Percentiles rank a stretch among this genome's conserved stretches.
Evolutionary conservation across 2,797 vertebrate genomes (phyloP).

Genomic region (Microctenopoma steveboyesi): DNA sequence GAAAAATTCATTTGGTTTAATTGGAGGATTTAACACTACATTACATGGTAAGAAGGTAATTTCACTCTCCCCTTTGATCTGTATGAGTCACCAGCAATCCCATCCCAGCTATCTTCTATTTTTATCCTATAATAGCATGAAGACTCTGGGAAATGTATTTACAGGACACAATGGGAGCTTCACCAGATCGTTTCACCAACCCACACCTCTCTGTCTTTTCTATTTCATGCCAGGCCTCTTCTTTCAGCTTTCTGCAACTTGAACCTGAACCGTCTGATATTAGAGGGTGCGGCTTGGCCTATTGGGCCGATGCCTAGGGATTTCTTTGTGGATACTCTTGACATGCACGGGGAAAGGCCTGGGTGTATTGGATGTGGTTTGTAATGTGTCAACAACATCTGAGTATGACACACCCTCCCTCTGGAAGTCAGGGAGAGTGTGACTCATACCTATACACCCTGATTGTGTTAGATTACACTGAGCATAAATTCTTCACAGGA

Average conservation of each 20-base stretch:
- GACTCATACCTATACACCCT: conserved; percentile 58
- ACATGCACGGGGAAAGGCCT: conserved; percentile 21
- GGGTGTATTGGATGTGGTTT: conserved; percentile 27
- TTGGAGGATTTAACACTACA: conserved; percentile 8
- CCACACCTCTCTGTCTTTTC: conserved; percentile 24
- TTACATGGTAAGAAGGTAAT: neutral
- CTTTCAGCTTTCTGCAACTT: conserved; percentile 25
- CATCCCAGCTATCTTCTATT: conserved; percentile 6
- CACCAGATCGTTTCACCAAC: conserved; percentile 22
- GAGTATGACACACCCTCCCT: conserved; percentile 47
- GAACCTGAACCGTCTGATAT: conserved; percentile 27
- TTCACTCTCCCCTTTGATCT: conserved; percentile 27
- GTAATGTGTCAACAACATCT: conserved; percentile 30
- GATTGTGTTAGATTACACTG: conserved; percentile 9
- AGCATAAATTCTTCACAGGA: conserved; percentile 5
- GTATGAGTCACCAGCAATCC: conserved; percentile 57
- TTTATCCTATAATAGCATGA: conserved; percentile 34
- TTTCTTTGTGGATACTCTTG: conserved; percentile 37
- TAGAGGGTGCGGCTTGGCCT: conserved; percentile 22
- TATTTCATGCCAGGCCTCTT: conserved; percentile 2
- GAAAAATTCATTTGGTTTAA: neutral
- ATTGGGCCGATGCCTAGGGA: conserved; percentile 7
- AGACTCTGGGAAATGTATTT: conserved; percentile 31
- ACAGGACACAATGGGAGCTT: conserved; percentile 25
- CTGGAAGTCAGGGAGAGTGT: conserved; percentile 34